Evolutionary conservation across 2,113 vertebrate genomes (phyloP).

Genomic region (Chamaea fasciata): DNA sequence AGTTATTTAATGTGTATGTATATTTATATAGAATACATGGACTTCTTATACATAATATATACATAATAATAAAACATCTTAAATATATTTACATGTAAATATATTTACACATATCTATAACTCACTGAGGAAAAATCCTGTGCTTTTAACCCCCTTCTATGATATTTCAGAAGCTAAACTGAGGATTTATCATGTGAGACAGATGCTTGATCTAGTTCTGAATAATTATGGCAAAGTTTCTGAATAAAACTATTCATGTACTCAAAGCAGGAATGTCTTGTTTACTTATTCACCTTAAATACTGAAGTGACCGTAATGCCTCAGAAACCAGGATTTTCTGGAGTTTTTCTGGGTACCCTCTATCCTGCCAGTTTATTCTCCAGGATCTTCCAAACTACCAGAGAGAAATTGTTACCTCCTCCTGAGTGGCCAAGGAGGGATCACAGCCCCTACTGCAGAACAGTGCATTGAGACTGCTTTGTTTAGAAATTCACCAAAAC

Average conservation of each 20-base stretch:
- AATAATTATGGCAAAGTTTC: background rate
- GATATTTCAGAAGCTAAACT: background rate
- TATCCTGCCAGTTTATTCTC: background rate
- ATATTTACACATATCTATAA: background rate
- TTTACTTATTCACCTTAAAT: background rate
- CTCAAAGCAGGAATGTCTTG: background rate
- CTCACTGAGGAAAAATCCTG: accelerated
- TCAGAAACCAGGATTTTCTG: background rate
- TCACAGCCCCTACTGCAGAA: background rate
- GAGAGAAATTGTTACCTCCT: background rate
- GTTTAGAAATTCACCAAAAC: background rate
- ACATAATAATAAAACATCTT: background rate
- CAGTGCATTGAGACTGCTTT: background rate
- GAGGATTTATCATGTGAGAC: background rate
- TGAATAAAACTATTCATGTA: background rate
- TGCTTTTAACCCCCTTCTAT: background rate
- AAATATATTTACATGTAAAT: background rate
- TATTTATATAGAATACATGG: background rate
- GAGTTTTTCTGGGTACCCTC: background rate
- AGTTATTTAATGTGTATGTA: too few relatives aligned
- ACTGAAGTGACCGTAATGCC: background rate
- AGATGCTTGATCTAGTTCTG: background rate
- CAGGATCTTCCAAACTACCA: background rate
- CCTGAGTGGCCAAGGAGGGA: background rate
- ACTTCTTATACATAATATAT: background rate